Conservation (phyloP, 2,888 invertebrate genomes). For the Asteroscopus sphinx region DNA sequence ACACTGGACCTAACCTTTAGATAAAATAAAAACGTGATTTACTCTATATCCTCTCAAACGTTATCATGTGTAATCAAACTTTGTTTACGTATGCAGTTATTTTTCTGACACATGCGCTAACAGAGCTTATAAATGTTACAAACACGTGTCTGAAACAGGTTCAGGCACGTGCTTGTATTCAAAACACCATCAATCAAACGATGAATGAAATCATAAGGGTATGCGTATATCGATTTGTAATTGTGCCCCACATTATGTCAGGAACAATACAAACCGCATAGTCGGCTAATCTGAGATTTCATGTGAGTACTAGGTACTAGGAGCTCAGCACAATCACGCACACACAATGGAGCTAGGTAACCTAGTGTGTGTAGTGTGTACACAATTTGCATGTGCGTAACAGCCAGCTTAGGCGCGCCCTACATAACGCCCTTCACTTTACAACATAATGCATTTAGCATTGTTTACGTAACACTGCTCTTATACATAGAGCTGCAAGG, state of each 20-base stretch:
- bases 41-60: not conserved
- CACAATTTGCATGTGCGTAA: conserved; percentile 54
- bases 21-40: not conserved
- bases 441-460: conserved; percentile 62
- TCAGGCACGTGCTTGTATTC: not conserved
- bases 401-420: conserved; percentile 59
- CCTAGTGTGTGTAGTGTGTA: conserved; percentile 41
- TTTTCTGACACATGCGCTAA: not conserved
- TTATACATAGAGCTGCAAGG: conserved; percentile 57
- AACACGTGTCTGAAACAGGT: too few species aligned
- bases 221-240: conserved; percentile 35
- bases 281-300: conserved; percentile 45
- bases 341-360: conserved; percentile 46
- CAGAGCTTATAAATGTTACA: too few species aligned
- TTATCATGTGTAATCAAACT: not conserved
- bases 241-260: conserved; percentile 30
- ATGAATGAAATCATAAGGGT: conserved; percentile 38
- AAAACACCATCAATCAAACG: conserved; percentile 22
- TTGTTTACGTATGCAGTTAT: not conserved
- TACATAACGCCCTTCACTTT: conserved; percentile 68
- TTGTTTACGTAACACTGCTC: conserved; percentile 62
- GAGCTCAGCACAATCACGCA: too few species aligned
- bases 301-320: conserved; percentile 37
- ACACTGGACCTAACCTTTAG: too few species aligned
- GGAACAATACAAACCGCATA: conserved; percentile 35